Percentiles rank a stretch among this genome's conserved stretches.
These are phyloP conservation scores for Aproaerema taeniolella DNA, from an alignment of 2,888 invertebrate species.

Conservation along the genomic window DNA sequence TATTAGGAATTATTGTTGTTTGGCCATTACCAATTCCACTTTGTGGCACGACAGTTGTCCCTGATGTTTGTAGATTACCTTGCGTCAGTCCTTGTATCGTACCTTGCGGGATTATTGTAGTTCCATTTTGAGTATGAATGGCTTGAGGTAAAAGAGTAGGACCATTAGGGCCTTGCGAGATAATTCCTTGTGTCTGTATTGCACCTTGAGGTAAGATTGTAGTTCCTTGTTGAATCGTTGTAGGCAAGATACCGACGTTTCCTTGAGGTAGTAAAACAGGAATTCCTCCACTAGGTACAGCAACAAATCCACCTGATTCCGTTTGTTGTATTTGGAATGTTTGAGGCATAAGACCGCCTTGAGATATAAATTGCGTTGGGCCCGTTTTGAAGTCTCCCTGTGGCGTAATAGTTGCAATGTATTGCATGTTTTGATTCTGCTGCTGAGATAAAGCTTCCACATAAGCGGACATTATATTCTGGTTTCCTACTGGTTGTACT, in stretches of 20 bases:
- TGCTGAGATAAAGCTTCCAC: conserved; percentile 84
- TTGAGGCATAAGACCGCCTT: conserved; percentile 74
- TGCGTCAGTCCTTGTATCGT: conserved; percentile 59
- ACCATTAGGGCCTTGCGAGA: conserved; percentile 75
- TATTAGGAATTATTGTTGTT: conserved; percentile 66
- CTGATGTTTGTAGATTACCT: conserved; percentile 56
- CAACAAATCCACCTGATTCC: conserved; percentile 77
- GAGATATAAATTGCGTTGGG: conserved; percentile 75
- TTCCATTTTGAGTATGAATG: conserved; percentile 76
- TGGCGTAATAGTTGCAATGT: conserved; percentile 83
- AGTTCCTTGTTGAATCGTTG: conserved; percentile 72
- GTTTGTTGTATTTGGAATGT: conserved; percentile 79
- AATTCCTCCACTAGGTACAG: conserved; percentile 78
- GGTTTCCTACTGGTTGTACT: conserved; percentile 80
- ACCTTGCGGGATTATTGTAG: conserved; percentile 80
- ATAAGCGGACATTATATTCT: conserved; percentile 79
- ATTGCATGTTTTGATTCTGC: conserved; percentile 85
- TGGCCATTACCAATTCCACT: conserved; percentile 70
- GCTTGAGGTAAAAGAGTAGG: conserved; percentile 79
- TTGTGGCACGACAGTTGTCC: conserved; percentile 64
- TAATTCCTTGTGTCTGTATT: conserved; percentile 68
- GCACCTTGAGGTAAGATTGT: conserved; percentile 78
- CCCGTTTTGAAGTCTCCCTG: conserved; percentile 77
- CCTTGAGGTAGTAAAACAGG: conserved; percentile 75
- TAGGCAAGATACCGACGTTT: conserved; percentile 70